phyloP scores from a whole-genome alignment of 2,113 vertebrate species.

The Opisthocomus hoazin region DNA sequence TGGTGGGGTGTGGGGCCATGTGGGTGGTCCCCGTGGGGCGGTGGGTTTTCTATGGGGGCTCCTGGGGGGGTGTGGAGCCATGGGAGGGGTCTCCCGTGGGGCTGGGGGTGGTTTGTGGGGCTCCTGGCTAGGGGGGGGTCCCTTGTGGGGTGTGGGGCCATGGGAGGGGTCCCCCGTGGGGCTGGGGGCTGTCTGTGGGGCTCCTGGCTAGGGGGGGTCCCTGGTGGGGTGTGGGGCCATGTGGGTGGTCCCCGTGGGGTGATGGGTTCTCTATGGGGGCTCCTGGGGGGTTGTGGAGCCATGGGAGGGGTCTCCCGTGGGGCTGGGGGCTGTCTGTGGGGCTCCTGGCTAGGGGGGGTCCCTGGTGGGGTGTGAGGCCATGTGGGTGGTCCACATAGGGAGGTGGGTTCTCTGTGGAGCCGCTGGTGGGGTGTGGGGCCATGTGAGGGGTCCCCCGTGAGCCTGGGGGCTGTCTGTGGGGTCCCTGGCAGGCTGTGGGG shows the following conservation, averaged over 20 bases:
- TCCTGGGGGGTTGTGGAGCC: too few relatives aligned
- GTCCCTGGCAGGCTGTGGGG: too few relatives aligned
- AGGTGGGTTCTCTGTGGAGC: not conserved
- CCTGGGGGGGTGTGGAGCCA: too few relatives aligned
- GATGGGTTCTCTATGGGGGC: not conserved
- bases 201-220: not conserved
- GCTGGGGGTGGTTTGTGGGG: not conserved
- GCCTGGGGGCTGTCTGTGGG: not conserved
- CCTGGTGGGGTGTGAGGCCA: not conserved
- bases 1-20: too few relatives aligned
- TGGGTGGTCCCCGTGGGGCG: not conserved
- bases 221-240: not conserved
- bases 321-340: not conserved
- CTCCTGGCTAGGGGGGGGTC: not conserved
- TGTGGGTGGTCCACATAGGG: not conserved
- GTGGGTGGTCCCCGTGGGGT: not conserved
- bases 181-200: not conserved
- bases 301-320: fast-evolving
- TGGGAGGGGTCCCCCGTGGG: not conserved
- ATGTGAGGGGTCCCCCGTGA: too few relatives aligned
- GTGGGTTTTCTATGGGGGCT: not conserved
- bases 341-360: not conserved
- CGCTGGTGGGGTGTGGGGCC: not conserved
- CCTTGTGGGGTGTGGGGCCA: too few relatives aligned
- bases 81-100: not conserved